Evolutionary conservation across 53 echinoderm and acorn worm genomes (phyloP).

Genomic region (Antedon mediterranea): DNA sequence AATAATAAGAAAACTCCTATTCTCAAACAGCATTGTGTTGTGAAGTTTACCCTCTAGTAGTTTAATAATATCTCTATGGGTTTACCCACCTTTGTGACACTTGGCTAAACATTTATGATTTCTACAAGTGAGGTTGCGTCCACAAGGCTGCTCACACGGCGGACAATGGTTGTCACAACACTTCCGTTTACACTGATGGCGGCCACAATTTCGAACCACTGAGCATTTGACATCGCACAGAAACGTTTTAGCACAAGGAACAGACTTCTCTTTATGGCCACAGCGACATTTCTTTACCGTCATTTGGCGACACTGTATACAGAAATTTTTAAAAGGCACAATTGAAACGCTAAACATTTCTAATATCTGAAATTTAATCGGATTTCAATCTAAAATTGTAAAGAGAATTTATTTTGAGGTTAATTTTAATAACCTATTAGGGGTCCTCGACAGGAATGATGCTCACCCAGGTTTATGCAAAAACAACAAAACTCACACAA

Average conservation of each 20-base stretch:
- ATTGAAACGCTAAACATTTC: no score
- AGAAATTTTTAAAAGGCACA: no score
- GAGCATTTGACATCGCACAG: conserved; percentile 67
- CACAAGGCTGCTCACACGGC: conserved; percentile 65
- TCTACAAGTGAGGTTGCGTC: conserved; percentile 47
- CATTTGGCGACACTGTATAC: conserved; percentile 89
- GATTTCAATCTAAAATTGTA: no score
- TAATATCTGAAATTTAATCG: no score
- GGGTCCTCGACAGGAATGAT: neutral
- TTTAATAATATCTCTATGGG: neutral
- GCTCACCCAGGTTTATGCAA: no score
- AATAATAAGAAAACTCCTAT: neutral
- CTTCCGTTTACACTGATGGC: conserved; percentile 87
- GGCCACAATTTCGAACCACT: conserved; percentile 53
- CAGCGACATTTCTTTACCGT: conserved; percentile 75
- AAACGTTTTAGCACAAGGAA: conserved; percentile 69
- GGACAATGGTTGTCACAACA: conserved; percentile 79
- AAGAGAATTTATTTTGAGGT: neutral
- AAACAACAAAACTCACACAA: no score
- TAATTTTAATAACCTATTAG: neutral
- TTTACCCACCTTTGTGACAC: conserved; percentile 63
- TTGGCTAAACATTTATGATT: conserved; percentile 77
- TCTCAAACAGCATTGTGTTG: neutral
- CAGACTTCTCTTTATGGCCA: conserved; percentile 62
- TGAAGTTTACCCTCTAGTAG: neutral